These are phyloP conservation scores for Sinocyclocheilus anophthalmus DNA, from an alignment of 2,113 vertebrate species.

Conservation along the genomic window DNA sequence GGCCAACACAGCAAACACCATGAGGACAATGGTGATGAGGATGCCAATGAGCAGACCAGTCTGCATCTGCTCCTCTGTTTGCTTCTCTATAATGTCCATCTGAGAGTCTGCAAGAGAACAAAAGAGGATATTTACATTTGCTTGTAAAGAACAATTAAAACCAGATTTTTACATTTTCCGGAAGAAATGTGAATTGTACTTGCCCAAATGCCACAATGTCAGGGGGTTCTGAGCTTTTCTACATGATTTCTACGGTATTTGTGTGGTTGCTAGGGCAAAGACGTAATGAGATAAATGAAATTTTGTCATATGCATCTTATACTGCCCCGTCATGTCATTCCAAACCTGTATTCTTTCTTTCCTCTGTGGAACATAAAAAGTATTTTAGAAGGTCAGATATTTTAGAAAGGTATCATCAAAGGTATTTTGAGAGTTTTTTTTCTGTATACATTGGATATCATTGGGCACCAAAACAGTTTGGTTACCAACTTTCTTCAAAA, in stretches of 20 bases:
- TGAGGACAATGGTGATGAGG: conserved; percentile 80
- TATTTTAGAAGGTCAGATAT: too few relatives aligned
- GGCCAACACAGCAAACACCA: conserved; percentile 81
- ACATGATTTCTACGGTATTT: too few relatives aligned
- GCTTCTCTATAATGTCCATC: conserved; percentile 71
- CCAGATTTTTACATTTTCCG: not conserved
- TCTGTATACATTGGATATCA: not conserved
- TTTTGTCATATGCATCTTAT: too few relatives aligned
- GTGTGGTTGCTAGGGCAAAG: too few relatives aligned
- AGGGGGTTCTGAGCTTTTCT: not conserved
- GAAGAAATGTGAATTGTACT: not conserved
- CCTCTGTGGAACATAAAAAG: too few relatives aligned
- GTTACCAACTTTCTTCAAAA: not conserved
- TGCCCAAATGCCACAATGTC: not conserved
- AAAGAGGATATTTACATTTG: too few relatives aligned
- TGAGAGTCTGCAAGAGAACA: conserved; percentile 74
- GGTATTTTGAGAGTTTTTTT: too few relatives aligned
- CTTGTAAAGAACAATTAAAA: not conserved
- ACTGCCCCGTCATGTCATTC: too few relatives aligned
- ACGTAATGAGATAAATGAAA: too few relatives aligned
- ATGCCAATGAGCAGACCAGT: conserved; percentile 83
- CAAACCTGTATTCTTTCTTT: too few relatives aligned
- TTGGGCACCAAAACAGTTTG: not conserved
- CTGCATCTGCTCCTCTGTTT: conserved; percentile 76
- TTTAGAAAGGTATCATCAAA: not conserved